Base-by-base conservation (phyloP, 2,113 vertebrate genomes). In the Oxyruncus cristatus region DNA sequence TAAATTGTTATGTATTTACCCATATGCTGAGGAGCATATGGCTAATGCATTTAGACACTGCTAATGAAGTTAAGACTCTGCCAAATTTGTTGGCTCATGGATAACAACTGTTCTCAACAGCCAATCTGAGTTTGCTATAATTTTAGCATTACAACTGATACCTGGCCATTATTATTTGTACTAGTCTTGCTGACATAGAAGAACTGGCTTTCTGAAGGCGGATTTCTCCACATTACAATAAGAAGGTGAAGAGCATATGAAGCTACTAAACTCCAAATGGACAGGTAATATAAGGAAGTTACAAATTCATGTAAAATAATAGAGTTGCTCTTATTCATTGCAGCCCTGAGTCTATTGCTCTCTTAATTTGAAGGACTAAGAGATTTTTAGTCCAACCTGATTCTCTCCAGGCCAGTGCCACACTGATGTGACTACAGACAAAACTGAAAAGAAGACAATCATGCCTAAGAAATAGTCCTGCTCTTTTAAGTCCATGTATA, bases 1-100 rank as follows among this genome's bases (percentile, higher is more conserved):
- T 96, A 97, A 97, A 97, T 97, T 96, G 96, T 93, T 97, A 96
- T 89, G 55, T 96, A 96, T 97, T 97, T 97, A 95, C 93, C 95
- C 97, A 97, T 97, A 97, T 97, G 96, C 94, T 94, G 93, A 94
- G 85, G 67, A 97, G 63, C 97, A 97, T 97, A 95, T 97, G 97
- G 95, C 93, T 97, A 97, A 97, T 95, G 96, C 91, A 78, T 97
- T 97, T 96, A 97, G 95, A 97, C 96, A 93, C 52, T 81, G 68
- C 94, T 97, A 97, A 97, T 96, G 94, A 97, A 97, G 94, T 97
- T 97, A 97, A 96, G 93, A 95, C 92, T 94, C 92, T 87, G 91
- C 85, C 95, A 94, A 96, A 97, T 97, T 95, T 93, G 91, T 96
- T 95, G 92, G 88, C 93, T 97, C 79, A 49, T 55, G 76, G 93